phyloP scores from a whole-genome alignment of 2,797 vertebrate genomes.

The Pseudomugil tenellus region DNA sequence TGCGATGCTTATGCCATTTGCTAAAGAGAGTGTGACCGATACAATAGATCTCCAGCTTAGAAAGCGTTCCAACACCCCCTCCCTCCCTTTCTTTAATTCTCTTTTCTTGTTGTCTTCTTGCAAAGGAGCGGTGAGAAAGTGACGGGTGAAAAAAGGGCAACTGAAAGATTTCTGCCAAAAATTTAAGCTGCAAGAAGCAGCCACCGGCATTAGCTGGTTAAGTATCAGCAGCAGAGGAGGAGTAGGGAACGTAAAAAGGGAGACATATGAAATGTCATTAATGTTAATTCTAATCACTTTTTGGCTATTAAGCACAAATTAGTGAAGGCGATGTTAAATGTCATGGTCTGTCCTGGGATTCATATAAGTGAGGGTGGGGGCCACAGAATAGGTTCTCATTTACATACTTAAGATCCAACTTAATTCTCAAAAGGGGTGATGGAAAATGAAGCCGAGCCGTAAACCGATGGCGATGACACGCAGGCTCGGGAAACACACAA shows the following conservation, averaged over 20 bases:
- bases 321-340: slow-evolving; percentile 86
- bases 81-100: slow-evolving; percentile 51
- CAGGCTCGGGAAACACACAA: slow-evolving; percentile 70
- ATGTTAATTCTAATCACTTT: slow-evolving; percentile 87
- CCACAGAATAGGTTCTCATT: slow-evolving; percentile 80
- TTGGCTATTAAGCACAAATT: slow-evolving; percentile 86
- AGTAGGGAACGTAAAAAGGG: slow-evolving; percentile 77
- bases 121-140: slow-evolving; percentile 49
- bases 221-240: slow-evolving; percentile 69
- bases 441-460: slow-evolving; percentile 74
- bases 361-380: slow-evolving; percentile 68
- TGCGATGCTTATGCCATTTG: slow-evolving; percentile 70
- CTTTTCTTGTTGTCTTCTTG: slow-evolving; percentile 66
- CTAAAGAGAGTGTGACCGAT: slow-evolving; percentile 73
- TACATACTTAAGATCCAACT: slow-evolving; percentile 85
- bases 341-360: slow-evolving; percentile 86
- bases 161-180: slow-evolving; percentile 75
- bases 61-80: slow-evolving; percentile 54
- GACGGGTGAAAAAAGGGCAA: slow-evolving; percentile 17
- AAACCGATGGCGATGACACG: slow-evolving; percentile 69
- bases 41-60: slow-evolving; percentile 74
- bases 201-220: slow-evolving; percentile 77
- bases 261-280: slow-evolving; percentile 84
- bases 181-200: slow-evolving; percentile 74
- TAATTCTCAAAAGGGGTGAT: slow-evolving; percentile 81